Base-by-base conservation (phyloP, 2,888 invertebrate genomes). In the Lasioglossum calceatum region DNA sequence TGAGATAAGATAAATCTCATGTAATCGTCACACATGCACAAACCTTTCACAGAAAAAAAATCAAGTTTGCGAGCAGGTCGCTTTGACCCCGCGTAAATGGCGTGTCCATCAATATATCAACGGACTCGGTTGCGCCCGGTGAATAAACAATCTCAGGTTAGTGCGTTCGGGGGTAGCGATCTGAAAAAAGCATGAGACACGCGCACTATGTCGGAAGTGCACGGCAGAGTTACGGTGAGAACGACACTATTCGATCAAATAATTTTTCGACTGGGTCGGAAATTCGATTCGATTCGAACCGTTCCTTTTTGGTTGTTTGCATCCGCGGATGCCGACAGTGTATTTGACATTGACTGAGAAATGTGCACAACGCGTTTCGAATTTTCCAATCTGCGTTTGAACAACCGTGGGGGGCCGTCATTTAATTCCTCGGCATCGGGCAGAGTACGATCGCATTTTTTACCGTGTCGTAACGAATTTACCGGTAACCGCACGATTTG, bases 321-420 rank as follows among this genome's bases (percentile, higher is more conserved):
- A 58, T 75, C 54, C 73, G 72, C 72, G 79, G 77, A 83, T 77
- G 81, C 77, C 78, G 78, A 89, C 88, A 80, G 86, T 92, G 92
- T 90, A 88, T 91, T 92, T 92, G 91, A 91, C 90, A 89, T 88
- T 84, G 85, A 87, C 85, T 92, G 92, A 92, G 92, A 92, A 93
- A 92, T 91, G 92, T 88, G 85, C 87, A 81, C 83, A 47, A 73
- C 73, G 85, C 89, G 85, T 75, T 82, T 78, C 87, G 87, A 89
- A 87, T 91, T 91, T 91, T 90, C 90, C 91, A 91, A 91, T 91
- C 88, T 90, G 84, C 86, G 83, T 79, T 64, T 72, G 80, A 44
- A 74, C 84, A 74, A 27, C 67, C 80, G 64, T 47, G 50, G 50
- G 50, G 47, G 67, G 44, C 75, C 76, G 86, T 83, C 86, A 78